Conservation (phyloP, 2,797 vertebrate species). For the Botia kubotai region DNA sequence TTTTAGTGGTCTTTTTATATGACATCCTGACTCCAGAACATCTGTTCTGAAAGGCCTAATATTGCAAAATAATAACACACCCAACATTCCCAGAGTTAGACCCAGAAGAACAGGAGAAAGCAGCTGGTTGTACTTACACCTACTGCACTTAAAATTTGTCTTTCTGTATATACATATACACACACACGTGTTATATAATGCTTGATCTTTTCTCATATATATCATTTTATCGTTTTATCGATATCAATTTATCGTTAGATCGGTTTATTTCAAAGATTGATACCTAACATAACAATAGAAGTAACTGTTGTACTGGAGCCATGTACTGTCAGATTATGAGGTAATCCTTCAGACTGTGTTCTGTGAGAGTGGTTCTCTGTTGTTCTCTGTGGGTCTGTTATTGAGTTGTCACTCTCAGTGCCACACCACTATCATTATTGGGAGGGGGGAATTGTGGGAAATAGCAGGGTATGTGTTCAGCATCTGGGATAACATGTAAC, state of each 20-base stretch:
- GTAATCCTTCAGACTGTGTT: constrained; percentile 33
- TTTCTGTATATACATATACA: too few species aligned
- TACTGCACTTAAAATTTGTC: constrained; percentile 59
- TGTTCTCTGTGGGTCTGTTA: constrained; percentile 70
- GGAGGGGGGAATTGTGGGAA: constrained; percentile 64
- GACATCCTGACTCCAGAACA: constrained; percentile 56
- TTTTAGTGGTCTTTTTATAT: constrained; percentile 55
- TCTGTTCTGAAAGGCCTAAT: constrained; percentile 59
- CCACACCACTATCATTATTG: constrained; percentile 70
- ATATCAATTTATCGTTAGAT: neutral
- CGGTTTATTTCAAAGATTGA: neutral
- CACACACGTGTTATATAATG: too few species aligned
- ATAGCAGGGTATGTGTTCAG: constrained; percentile 71
- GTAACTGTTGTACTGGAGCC: constrained; percentile 10
- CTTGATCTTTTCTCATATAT: too few species aligned
- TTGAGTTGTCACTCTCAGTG: constrained; percentile 66
- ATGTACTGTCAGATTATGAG: constrained; percentile 24
- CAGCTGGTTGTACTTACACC: constrained; percentile 74
- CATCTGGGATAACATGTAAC: constrained; percentile 54
- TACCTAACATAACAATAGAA: constrained; percentile 1
- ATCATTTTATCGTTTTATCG: too few species aligned
- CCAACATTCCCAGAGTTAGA: constrained; percentile 63
- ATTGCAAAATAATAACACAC: constrained; percentile 61
- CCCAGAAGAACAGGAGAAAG: constrained; percentile 71
- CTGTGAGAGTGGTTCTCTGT: constrained; percentile 40